phyloP scores from a whole-genome alignment of 2,113 vertebrate species.

The Nestor notabilis region DNA sequence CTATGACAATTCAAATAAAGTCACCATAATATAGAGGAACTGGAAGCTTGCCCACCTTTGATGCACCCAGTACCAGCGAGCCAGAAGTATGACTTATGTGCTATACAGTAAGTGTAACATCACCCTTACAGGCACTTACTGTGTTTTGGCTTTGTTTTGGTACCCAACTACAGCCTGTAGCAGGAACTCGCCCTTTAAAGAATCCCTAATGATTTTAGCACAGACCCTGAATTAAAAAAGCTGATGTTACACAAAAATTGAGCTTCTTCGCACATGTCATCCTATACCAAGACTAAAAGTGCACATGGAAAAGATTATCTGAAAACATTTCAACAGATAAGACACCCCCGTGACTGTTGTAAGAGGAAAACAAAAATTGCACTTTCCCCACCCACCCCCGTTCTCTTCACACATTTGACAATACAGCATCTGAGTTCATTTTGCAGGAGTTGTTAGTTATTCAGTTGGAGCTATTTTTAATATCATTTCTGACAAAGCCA shows the following conservation, averaged over 20 bases:
- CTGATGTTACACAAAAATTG: neutral
- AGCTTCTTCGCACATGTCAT: neutral
- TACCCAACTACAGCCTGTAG: neutral
- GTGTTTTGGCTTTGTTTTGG: neutral
- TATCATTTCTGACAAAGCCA: neutral
- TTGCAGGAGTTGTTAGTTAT: neutral
- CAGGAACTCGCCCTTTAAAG: neutral
- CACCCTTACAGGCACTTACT: neutral
- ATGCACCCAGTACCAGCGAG: neutral
- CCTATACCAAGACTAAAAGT: neutral
- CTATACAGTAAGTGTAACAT: accelerated
- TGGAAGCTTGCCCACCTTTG: neutral
- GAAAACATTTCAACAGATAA: neutral
- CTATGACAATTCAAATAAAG: neutral
- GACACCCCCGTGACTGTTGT: neutral
- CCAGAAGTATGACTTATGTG: accelerated
- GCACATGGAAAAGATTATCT: neutral
- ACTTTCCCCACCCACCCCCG: neutral
- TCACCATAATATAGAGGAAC: neutral
- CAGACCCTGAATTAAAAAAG: neutral
- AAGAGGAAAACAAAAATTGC: neutral
- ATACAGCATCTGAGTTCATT: neutral
- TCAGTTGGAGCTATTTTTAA: neutral
- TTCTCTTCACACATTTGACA: neutral
- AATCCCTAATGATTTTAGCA: neutral